Base-by-base conservation (phyloP, 2,113 vertebrate species). In the Phylloscopus trochiloides region DNA sequence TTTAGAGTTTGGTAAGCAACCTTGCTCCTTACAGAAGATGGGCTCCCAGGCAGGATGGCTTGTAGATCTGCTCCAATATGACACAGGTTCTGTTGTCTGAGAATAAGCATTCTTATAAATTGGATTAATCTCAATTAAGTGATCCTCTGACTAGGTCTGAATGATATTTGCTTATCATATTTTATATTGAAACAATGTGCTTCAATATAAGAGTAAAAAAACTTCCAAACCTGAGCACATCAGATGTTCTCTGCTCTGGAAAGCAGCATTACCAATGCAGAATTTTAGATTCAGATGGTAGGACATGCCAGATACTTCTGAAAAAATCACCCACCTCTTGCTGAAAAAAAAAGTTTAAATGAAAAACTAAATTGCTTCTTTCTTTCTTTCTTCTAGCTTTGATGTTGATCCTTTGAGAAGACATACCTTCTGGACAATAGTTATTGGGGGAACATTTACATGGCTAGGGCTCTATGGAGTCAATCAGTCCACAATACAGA, bases 381-480 rank as follows among this genome's bases (percentile, higher is more conserved):
- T 62, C 34, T 85, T 67, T 92, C 42, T 81, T 78, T 81, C 14
- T 62, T 50, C 22, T 63, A 98, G 98, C 93, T 98, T 98, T 95
- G 98, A 98, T 42, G 29, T 81, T 6, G 98, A 98, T 57, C 99
- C 99, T 47, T 94, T 99, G 78, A 98, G 98, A 70, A 78, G 99
- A 26, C 98, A 99, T 15, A 99, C 98, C 2, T 98, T 99, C 89
- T 99, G 99, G 99, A 99, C 99, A 16, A 96, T 99, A 34, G 54
- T 96, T 38, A 65, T 99, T 18, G 99, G 99, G 40, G 99, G 99
- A 81, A 98, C 98, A 7, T 99, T 99, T 86, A 99, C 99, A 0
- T 99, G 98, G 98, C 93, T 99, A 3, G 99, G 98, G 14, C 89
- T 99, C 83, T 99, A 99, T 38, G 98, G 98, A 67, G 98, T 98